Conservation (phyloP, 53 echinoderm and acorn worm genomes). For the Antedon mediterranea region DNA sequence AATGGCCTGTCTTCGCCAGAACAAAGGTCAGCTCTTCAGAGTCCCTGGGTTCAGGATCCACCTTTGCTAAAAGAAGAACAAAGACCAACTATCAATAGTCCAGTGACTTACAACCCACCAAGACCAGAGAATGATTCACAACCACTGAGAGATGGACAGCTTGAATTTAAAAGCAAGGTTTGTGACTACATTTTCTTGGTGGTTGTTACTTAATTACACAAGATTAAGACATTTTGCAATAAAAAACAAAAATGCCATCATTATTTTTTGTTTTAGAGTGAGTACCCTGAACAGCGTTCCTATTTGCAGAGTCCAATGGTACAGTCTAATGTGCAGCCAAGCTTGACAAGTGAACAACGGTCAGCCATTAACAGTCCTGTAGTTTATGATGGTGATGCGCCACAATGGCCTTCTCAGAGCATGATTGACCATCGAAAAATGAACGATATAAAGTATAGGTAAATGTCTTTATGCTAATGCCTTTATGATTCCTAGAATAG, state of each 20-base stretch:
- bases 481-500: no score
- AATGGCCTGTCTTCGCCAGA: conserved; percentile 26
- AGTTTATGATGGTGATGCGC: conserved; percentile 12
- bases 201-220: background rate
- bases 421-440: conserved; percentile 4
- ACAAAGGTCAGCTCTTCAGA: conserved; percentile 39
- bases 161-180: background rate
- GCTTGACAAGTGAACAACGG: conserved; percentile 29
- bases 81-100: conserved; percentile 32
- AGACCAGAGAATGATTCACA: background rate
- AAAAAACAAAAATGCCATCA: no score
- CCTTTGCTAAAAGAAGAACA: conserved; percentile 22
- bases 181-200: no score
- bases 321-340: background rate
- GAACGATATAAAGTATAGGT: background rate
- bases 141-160: background rate
- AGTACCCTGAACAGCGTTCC: conserved; percentile 37
- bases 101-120: conserved; percentile 21
- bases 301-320: conserved; percentile 43
- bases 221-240: background rate
- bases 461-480: no score
- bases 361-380: conserved; percentile 32
- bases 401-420: conserved; percentile 9
- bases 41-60: conserved; percentile 32
- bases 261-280: no score